These are phyloP conservation scores for Macrosoma leucophasiata DNA, from an alignment of 2,888 invertebrate species.

Conservation along the genomic window DNA sequence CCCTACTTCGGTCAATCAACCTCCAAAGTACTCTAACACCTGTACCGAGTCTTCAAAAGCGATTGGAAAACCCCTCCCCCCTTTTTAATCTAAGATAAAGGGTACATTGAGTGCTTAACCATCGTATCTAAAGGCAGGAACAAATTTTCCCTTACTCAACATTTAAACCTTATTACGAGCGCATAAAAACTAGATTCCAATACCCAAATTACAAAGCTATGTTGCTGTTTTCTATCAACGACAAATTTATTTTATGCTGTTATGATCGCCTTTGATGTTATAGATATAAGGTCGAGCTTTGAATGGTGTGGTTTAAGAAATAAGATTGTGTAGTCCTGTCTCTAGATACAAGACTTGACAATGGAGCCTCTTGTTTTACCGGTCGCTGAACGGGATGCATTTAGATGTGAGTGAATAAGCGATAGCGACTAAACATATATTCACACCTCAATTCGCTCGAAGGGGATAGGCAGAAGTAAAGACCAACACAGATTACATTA, in stretches of 20 bases:
- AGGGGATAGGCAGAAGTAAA: too few species aligned
- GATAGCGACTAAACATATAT: too few species aligned
- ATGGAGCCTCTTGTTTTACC: conserved; percentile 68
- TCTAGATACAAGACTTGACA: conserved; percentile 62
- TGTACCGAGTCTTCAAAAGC: conserved; percentile 33
- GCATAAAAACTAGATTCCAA: conserved; percentile 7
- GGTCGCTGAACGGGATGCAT: conserved; percentile 48
- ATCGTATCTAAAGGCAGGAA: conserved; percentile 41
- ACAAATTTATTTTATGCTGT: conserved; percentile 29
- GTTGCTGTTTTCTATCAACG: conserved; percentile 17
- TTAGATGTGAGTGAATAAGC: conserved; percentile 21
- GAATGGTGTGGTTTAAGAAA: conserved; percentile 7
- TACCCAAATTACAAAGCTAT: not conserved
- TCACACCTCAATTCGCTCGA: too few species aligned
- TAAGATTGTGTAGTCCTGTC: conserved; percentile 44
- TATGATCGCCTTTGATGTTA: conserved; percentile 6
- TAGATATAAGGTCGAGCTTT: conserved; percentile 27
- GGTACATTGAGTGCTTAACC: conserved; percentile 69
- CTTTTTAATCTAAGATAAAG: conserved; percentile 73
- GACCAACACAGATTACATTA: too few species aligned
- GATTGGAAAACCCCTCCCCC: conserved; percentile 47
- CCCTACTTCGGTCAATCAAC: conserved; percentile 18
- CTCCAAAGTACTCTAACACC: conserved; percentile 32
- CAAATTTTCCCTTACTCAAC: conserved; percentile 27
- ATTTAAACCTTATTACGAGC: conserved; percentile 12